A percentile compares a stretch with the other conserved stretches of the same genome.
Evolutionary conservation across 2,888 invertebrate species (phyloP).

Genomic region (Stenodera caucasica): DNA sequence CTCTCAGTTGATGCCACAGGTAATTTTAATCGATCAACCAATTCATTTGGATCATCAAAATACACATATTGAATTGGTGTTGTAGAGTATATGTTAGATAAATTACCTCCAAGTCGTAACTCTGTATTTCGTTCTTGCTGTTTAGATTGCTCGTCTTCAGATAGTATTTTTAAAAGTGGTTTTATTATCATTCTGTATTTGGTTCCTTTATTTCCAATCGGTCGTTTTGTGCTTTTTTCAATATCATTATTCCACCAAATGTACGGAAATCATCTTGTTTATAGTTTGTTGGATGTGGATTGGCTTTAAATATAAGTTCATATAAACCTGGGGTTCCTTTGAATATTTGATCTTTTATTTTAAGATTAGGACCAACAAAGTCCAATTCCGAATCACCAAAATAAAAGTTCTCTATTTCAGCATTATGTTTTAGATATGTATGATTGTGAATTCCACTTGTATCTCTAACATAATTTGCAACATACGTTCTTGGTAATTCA

Average conservation of each 20-base stretch:
- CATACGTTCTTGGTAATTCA: conserved; percentile 23
- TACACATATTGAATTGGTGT: conserved; percentile 23
- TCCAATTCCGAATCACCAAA: conserved; percentile 18
- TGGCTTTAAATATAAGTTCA: conserved; percentile 27
- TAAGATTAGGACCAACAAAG: conserved; percentile 11
- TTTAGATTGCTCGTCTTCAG: conserved; percentile 13
- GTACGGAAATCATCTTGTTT: conserved; percentile 1
- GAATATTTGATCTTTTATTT: conserved; percentile 5
- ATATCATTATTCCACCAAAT: conserved; percentile 14
- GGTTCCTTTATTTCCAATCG: conserved; percentile 16
- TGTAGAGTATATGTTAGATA: neutral
- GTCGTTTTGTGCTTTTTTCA: conserved; percentile 21
- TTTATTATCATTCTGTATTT: conserved; percentile 24
- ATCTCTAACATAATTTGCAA: conserved; percentile 15
- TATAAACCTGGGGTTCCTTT: conserved; percentile 26
- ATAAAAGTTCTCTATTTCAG: conserved; percentile 10
- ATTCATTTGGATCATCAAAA: conserved; percentile 35
- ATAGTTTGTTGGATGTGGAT: conserved; percentile 12
- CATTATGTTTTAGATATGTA: conserved; percentile 25
- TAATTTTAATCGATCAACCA: conserved; percentile 29
- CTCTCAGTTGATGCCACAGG: conserved; percentile 28
- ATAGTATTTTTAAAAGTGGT: conserved; percentile 6
- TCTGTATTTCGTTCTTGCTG: neutral
- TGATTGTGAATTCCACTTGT: conserved; percentile 23
- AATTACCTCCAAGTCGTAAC: neutral